A percentile compares a stretch with the other conserved stretches of the same genome.
Evolutionary conservation across 2,113 vertebrate genomes (phyloP).

Genomic region (Thermophis baileyi): DNA sequence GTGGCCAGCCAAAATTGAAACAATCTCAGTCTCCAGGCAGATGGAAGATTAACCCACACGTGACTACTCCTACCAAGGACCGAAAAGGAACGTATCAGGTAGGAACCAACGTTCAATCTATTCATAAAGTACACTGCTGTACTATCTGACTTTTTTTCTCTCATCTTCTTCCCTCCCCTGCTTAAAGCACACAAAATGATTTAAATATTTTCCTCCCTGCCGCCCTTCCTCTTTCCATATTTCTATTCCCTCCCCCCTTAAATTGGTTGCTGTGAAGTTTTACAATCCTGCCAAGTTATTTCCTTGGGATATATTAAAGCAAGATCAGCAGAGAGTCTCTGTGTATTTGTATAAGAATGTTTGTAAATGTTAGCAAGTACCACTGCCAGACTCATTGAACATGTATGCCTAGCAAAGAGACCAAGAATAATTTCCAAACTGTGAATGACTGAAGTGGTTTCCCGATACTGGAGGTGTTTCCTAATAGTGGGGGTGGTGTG

Average conservation of each 20-base stretch:
- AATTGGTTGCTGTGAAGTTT: constrained; percentile 65
- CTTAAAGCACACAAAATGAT: not conserved
- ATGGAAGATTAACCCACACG: no score
- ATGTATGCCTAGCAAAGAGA: constrained; percentile 58
- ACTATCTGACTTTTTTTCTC: not conserved
- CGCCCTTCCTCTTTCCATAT: not conserved
- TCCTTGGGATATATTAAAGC: constrained; percentile 72
- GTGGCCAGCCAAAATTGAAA: no score
- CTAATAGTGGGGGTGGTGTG: constrained; percentile 40
- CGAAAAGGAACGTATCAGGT: no score
- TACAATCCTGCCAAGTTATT: constrained; percentile 67
- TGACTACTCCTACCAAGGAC: no score
- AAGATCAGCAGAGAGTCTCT: constrained; percentile 64
- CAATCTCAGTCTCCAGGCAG: no score
- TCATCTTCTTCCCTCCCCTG: not conserved
- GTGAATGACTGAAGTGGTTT: constrained; percentile 61
- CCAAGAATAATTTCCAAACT: constrained; percentile 62
- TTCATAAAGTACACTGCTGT: not conserved
- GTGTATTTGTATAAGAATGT: constrained; percentile 69
- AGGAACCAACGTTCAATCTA: no score
- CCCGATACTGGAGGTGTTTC: constrained; percentile 48
- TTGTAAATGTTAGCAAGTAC: constrained; percentile 67
- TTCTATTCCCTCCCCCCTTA: constrained; percentile 41
- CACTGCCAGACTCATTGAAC: constrained; percentile 59
- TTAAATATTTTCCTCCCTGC: not conserved